phyloP scores from a whole-genome alignment of 2,888 invertebrate species.

The Diploptera punctata region DNA sequence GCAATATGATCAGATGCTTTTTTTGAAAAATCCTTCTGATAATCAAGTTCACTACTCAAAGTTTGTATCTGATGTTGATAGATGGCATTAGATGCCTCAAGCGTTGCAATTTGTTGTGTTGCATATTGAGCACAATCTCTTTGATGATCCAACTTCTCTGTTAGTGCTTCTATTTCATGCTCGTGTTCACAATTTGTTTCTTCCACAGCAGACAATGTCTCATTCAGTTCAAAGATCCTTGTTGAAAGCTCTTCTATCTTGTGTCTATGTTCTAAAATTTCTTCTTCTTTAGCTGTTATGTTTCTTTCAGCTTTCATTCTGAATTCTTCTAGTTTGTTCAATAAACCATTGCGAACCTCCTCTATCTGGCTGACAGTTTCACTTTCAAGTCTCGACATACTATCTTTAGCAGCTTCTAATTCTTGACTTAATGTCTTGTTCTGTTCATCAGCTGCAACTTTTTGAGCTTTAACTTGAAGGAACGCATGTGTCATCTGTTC shows the following conservation, averaged over 20 bases:
- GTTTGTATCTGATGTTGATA: constrained; percentile 22
- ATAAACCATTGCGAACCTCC: background rate
- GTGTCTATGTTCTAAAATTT: constrained; percentile 9
- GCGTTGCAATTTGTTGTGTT: constrained; percentile 27
- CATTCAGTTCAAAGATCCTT: constrained; percentile 19
- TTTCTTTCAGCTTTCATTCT: constrained; percentile 24
- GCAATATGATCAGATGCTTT: constrained; percentile 27
- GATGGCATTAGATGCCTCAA: constrained; percentile 29
- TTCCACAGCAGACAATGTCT: background rate
- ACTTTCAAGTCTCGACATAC: constrained; percentile 22
- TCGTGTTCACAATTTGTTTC: constrained; percentile 15
- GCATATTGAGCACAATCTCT: constrained; percentile 21
- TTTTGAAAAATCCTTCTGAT: constrained; percentile 21
- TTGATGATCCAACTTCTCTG: constrained; percentile 34
- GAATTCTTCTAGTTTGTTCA: constrained; percentile 26
- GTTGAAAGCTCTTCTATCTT: constrained; percentile 12
- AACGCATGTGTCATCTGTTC: constrained; percentile 22
- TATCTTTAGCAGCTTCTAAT: constrained; percentile 12
- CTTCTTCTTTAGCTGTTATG: constrained; percentile 18
- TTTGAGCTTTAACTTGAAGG: background rate
- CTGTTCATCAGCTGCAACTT: constrained; percentile 10
- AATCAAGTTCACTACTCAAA: constrained; percentile 22
- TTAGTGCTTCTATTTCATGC: constrained; percentile 26
- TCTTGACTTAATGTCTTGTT: background rate
- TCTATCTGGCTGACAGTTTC: constrained; percentile 31